Conservation (phyloP, 1,140 invertebrate species). For the Eupeodes corollae region DNA sequence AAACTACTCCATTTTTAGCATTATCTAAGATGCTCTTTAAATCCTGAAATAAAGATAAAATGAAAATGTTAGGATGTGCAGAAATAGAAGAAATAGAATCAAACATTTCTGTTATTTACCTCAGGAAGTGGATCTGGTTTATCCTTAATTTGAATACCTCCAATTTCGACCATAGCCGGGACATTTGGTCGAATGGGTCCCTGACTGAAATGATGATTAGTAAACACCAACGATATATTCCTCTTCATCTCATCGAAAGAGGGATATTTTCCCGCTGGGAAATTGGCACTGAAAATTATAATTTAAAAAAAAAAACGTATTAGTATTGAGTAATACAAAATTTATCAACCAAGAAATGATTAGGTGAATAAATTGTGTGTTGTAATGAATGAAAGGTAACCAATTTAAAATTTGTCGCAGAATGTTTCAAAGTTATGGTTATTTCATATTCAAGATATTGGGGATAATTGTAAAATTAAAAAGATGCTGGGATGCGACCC, state of each 20-base stretch:
- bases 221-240: conserved; percentile 11
- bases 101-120: conserved; percentile 17
- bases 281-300: too few species aligned
- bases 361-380: too few species aligned
- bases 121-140: conserved; percentile 20
- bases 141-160: conserved; percentile 30
- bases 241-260: conserved; percentile 8
- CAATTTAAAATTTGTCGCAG: too few species aligned
- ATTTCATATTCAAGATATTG: too few species aligned
- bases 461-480: too few species aligned
- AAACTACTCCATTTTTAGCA: conserved; percentile 41
- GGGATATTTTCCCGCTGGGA: conserved; percentile 1
- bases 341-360: too few species aligned
- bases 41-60: conserved; percentile 27
- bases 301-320: too few species aligned
- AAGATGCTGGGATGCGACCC: too few species aligned
- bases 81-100: background rate
- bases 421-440: too few species aligned
- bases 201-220: conserved; percentile 18
- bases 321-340: too few species aligned
- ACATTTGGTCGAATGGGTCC: conserved; percentile 18
- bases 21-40: conserved; percentile 39
- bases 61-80: background rate
- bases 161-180: conserved; percentile 29
- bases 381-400: too few species aligned